A percentile compares a stretch with the other conserved stretches of the same genome.
phyloP scores from a whole-genome alignment of 2,888 invertebrate species.

The Eupithecia subfuscata region DNA sequence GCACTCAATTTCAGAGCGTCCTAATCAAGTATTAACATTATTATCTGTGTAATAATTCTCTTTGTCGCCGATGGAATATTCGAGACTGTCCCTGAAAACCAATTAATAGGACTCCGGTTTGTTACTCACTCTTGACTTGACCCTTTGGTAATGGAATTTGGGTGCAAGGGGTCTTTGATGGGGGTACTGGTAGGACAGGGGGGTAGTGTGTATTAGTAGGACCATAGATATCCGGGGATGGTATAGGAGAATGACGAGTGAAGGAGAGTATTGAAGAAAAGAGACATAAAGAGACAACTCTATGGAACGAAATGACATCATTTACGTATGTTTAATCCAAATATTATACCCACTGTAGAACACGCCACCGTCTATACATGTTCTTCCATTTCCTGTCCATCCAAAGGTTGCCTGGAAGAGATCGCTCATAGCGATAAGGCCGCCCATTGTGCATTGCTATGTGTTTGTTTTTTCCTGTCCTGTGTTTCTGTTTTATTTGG shows the following conservation, averaged over 20 bases:
- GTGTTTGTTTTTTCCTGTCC: no score
- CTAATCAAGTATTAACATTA: slow-evolving; percentile 64
- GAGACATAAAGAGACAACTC: background rate
- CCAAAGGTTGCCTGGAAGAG: no score
- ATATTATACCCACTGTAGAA: no score
- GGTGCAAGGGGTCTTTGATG: slow-evolving; percentile 51
- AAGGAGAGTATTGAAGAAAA: background rate
- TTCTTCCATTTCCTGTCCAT: no score
- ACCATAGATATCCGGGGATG: background rate
- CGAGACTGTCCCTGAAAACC: slow-evolving; percentile 57
- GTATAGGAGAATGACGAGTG: background rate
- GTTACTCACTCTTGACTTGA: slow-evolving; percentile 72
- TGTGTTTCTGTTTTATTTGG: no score
- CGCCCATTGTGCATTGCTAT: no score
- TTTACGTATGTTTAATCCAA: no score
- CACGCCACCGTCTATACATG: no score
- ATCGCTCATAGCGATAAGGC: no score
- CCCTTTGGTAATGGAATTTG: slow-evolving; percentile 66
- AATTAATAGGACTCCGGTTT: slow-evolving; percentile 73
- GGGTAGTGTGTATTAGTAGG: background rate
- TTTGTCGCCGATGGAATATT: slow-evolving; percentile 55
- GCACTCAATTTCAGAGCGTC: slow-evolving; percentile 64
- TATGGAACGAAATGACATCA: no score
- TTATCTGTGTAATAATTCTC: slow-evolving; percentile 63
- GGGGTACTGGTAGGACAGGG: slow-evolving; percentile 8